Evolutionary conservation across 2,797 vertebrate species (phyloP), one percentile per base, ranked within the genome.

Genomic region (Arremon aurantiirostris): DNA sequence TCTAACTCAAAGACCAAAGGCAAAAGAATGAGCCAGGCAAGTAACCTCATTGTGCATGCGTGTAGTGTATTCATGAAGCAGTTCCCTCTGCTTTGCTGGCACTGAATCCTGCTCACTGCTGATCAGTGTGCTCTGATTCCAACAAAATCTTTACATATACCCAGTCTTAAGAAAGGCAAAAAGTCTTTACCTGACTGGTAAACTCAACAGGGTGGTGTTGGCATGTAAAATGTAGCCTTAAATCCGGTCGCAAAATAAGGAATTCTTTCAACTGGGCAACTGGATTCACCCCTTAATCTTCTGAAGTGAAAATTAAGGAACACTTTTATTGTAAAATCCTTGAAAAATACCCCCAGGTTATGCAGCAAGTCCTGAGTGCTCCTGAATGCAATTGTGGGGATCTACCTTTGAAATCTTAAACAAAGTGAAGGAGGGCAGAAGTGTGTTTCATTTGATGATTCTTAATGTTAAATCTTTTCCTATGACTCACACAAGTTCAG

Each of bases 251-350:
- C 28, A 55, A 90, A 90, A 71, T 47, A 53, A 34, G 26, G 12
- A 83, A 72, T 76, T 57, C 35, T 75, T 87, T 95, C 61, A 92
- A 82, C 52, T n/a, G 26, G 52, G 53, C 47, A 46, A 79, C 11
- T 27, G 55, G n/a, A 87, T 88, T 69, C 59, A 39, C 28, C 13
- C 30, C 50, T 92, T 95, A 89, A 94, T 78, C 46, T 96, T 92
- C 27, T 78, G 49, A 92, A 86, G 52, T 65, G 42, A 96, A 95
- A 96, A 97, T 68, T 81, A 95, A 82, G 53, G 71, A 55, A 61
- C 87, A 89, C 42, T 18, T 75, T 90, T 47, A 55, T 95, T 86
- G 64, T 65, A 5, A 96, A 96, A 95, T 59, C 47, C 41, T 69
- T 93, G 57, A 82, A 87, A 94, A 81, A 92, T 75, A 23, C n/a